These are phyloP conservation scores for Toxonevra muliebris DNA, from an alignment of 2,888 invertebrate genomes.

Conservation along the genomic window DNA sequence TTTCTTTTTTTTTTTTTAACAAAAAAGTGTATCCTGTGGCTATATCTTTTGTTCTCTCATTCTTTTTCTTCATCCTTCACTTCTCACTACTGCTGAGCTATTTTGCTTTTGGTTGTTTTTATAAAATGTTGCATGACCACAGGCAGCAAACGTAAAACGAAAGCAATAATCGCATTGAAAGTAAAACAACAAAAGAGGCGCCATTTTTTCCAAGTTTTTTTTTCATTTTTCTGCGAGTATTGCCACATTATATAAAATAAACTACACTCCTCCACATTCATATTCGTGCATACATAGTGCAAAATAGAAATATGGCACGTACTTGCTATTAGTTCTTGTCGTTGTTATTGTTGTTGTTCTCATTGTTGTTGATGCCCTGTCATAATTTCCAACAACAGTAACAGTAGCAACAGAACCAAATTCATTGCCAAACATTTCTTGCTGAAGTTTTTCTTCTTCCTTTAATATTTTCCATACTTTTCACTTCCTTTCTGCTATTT, in stretches of 20 bases:
- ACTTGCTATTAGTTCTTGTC: background rate
- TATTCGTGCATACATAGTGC: background rate
- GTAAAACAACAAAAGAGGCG: constrained; percentile 12
- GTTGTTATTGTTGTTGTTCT: background rate
- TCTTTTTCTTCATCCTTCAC: background rate
- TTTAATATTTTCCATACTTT: background rate
- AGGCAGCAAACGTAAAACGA: background rate
- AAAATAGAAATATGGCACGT: background rate
- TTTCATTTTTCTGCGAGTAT: too few species aligned
- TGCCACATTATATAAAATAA: background rate
- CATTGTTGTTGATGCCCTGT: constrained; percentile 12
- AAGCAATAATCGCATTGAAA: constrained; percentile 14
- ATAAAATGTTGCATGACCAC: constrained; percentile 14
- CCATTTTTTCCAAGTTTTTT: background rate
- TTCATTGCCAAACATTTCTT: constrained; percentile 15
- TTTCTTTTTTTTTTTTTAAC: too few species aligned
- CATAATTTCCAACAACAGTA: background rate
- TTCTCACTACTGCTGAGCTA: too few species aligned
- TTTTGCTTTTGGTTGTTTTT: background rate
- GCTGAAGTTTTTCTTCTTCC: background rate
- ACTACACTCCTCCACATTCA: background rate
- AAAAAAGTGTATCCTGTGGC: constrained; percentile 13
- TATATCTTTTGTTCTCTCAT: background rate
- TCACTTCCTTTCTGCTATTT: background rate
- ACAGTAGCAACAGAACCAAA: background rate